A percentile compares a stretch with the other conserved stretches of the same genome.
These are phyloP conservation scores for Amphipoea lucens DNA, from an alignment of 2,888 invertebrate genomes.

Conservation along the genomic window DNA sequence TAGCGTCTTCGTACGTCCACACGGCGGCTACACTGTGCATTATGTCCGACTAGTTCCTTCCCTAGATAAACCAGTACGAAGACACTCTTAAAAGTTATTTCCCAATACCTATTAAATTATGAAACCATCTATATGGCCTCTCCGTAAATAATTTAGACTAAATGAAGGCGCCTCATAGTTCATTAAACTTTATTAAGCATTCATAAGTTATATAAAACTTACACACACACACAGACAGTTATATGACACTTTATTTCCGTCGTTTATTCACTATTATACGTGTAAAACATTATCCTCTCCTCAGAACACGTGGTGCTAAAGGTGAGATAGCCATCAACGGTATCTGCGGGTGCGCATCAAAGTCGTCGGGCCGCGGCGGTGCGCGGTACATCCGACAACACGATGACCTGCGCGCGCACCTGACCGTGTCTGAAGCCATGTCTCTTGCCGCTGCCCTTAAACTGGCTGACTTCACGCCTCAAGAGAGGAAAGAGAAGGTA, in stretches of 20 bases:
- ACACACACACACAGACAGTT: too few relatives aligned
- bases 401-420: constrained; percentile 93
- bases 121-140: not conserved
- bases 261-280: not conserved
- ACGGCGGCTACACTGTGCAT: not conserved
- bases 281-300: not conserved
- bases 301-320: constrained; percentile 91
- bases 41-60: not conserved
- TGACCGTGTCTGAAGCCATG: constrained; percentile 96
- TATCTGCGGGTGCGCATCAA: constrained; percentile 89
- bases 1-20: not conserved
- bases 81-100: not conserved
- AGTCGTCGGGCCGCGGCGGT: constrained; percentile 92
- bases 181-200: not conserved
- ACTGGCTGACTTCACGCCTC: constrained; percentile 92
- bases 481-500: constrained; percentile 93
- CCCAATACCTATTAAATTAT: not conserved
- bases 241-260: not conserved
- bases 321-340: constrained; percentile 94
- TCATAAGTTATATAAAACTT: not conserved
- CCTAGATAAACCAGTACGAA: not conserved
- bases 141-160: not conserved
- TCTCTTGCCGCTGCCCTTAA: constrained; percentile 95
- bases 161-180: not conserved
- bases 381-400: constrained; percentile 97